Evolutionary conservation across 2,797 vertebrate genomes (phyloP).

Genomic region (Harpagifer antarcticus): DNA sequence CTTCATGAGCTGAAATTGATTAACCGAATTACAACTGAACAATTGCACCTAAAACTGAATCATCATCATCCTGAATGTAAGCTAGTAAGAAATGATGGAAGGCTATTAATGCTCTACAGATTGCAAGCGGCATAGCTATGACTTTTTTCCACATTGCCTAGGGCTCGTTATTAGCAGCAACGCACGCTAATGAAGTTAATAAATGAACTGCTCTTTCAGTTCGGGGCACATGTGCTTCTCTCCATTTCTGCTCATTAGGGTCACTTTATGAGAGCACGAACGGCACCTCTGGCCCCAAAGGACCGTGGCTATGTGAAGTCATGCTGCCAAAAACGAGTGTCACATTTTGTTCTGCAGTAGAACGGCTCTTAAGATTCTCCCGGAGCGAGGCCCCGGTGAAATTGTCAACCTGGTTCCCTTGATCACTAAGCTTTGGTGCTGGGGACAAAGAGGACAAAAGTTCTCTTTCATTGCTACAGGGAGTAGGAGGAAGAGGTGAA

Average conservation of each 20-base stretch:
- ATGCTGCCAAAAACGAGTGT: conserved; percentile 71
- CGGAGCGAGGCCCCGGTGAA: conserved; percentile 56
- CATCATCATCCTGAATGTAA: conserved; percentile 45
- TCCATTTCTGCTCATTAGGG: conserved; percentile 78
- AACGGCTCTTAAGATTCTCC: conserved; percentile 59
- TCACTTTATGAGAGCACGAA: conserved; percentile 78
- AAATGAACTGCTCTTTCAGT: conserved; percentile 69
- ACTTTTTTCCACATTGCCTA: conserved; percentile 66
- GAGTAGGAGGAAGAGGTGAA: conserved; percentile 77
- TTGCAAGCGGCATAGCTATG: conserved; percentile 49
- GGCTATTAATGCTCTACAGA: conserved; percentile 72
- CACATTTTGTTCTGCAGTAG: conserved; percentile 74
- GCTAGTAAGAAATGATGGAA: conserved; percentile 75
- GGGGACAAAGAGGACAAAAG: conserved; percentile 59
- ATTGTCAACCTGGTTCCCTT: conserved; percentile 66
- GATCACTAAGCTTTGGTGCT: conserved; percentile 67
- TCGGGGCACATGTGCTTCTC: conserved; percentile 75
- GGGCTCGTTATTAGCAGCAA: conserved; percentile 76
- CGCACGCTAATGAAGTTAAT: conserved; percentile 69
- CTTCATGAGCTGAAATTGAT: conserved; percentile 64
- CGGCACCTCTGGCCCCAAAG: conserved; percentile 70
- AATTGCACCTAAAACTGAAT: conserved; percentile 47
- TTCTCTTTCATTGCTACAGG: conserved; percentile 70
- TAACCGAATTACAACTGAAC: conserved; percentile 67
- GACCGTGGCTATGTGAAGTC: conserved; percentile 56